These are phyloP conservation scores for Synergus umbraculus DNA, from an alignment of 2,888 invertebrate genomes.

Conservation along the genomic window DNA sequence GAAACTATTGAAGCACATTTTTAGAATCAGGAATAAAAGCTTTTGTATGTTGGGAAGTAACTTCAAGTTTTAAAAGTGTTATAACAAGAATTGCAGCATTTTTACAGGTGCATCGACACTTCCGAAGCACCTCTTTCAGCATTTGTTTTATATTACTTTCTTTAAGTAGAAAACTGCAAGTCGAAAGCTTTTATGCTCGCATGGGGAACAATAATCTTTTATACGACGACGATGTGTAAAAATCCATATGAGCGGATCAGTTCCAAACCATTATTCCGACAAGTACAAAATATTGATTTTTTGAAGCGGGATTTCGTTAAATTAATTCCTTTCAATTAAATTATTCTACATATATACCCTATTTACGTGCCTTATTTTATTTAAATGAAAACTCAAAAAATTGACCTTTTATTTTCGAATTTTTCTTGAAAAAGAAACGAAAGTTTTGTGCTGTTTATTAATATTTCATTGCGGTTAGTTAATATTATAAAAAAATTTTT, in stretches of 20 bases:
- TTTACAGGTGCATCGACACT: neutral
- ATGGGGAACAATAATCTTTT: neutral
- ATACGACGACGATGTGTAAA: neutral
- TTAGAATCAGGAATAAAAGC: too few species aligned
- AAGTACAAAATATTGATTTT: neutral
- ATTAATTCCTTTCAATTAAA: neutral
- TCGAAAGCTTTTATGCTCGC: constrained; percentile 5
- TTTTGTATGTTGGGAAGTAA: constrained; percentile 16
- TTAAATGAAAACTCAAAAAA: neutral
- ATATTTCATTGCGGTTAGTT: neutral
- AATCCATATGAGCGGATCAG: neutral
- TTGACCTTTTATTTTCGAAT: neutral
- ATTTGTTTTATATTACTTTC: neutral
- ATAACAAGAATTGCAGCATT: constrained; percentile 5
- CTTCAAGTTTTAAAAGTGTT: neutral
- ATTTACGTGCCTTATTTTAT: too few species aligned
- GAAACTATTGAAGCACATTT: too few species aligned
- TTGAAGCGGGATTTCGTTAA: too few species aligned
- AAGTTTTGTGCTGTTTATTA: neutral
- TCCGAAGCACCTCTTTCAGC: neutral
- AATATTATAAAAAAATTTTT: neutral
- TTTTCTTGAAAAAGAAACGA: neutral
- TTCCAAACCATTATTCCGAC: neutral
- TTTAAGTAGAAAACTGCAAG: neutral
- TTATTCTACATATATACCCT: neutral